Conservation (phyloP, 2,113 vertebrate genomes). For the Uropsilus gracilis region DNA sequence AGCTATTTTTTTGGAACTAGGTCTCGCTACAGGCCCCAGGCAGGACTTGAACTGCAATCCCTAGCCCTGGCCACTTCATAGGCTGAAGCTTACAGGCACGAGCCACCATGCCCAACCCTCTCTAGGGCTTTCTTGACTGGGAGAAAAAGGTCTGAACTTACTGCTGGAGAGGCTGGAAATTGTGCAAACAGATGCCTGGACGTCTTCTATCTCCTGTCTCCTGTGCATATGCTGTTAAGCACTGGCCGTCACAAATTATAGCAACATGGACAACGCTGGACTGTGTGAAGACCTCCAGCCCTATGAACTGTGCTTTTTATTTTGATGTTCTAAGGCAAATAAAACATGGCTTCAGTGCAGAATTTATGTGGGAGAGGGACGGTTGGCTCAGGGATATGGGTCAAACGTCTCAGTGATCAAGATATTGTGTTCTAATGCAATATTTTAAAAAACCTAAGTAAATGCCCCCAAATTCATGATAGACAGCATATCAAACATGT, state of each 20-base stretch:
- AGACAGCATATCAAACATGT: slow-evolving; percentile 9
- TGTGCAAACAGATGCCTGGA: background rate
- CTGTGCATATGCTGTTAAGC: background rate
- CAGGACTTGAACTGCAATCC: too few species aligned
- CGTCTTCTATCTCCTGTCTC: too few species aligned
- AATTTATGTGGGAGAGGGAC: background rate
- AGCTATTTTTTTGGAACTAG: too few species aligned
- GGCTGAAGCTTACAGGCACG: too few species aligned
- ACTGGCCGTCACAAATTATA: background rate
- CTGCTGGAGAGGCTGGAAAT: background rate
- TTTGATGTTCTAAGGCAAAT: background rate
- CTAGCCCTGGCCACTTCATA: too few species aligned
- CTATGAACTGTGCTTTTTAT: background rate
- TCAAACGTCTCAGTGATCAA: background rate
- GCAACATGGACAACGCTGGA: too few species aligned
- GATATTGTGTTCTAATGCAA: background rate
- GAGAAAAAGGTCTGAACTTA: background rate
- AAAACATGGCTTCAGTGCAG: background rate
- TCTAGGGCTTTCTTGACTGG: background rate
- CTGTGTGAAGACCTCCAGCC: background rate
- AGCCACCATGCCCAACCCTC: too few species aligned
- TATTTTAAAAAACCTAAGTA: background rate
- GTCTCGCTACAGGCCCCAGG: too few species aligned
- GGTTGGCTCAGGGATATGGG: too few species aligned
- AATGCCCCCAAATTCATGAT: background rate